Percentiles rank a stretch among this genome's conserved stretches.
phyloP scores from a whole-genome alignment of 2,888 invertebrate species.

The Adelphocoris suturalis region DNA sequence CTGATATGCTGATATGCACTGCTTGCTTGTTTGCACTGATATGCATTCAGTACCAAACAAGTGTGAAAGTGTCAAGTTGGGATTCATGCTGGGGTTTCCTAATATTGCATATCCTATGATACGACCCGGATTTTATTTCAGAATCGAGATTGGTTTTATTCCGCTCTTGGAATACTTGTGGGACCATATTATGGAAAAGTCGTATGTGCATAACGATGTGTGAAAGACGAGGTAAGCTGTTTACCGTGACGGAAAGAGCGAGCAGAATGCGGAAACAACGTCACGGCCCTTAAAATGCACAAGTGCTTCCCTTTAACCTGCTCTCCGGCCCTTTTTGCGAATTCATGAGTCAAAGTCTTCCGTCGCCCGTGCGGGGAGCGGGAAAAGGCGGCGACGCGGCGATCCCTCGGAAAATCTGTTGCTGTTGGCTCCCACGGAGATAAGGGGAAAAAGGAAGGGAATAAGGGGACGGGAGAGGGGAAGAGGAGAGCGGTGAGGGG shows the following conservation, averaged over 20 bases:
- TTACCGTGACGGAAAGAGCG: constrained; percentile 28
- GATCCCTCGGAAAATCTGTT: constrained; percentile 40
- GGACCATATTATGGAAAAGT: not conserved
- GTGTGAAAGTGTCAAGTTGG: no score
- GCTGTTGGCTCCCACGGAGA: constrained; percentile 45
- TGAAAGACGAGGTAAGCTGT: constrained; percentile 27
- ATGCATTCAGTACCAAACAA: no score
- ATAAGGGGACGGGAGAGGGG: not conserved
- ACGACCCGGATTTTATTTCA: no score
- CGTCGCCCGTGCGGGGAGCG: not conserved
- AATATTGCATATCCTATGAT: no score
- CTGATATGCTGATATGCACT: no score
- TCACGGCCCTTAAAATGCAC: constrained; percentile 23
- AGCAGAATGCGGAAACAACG: constrained; percentile 36
- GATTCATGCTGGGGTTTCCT: no score
- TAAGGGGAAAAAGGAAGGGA: not conserved
- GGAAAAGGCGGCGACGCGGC: constrained; percentile 3
- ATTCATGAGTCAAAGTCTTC: constrained; percentile 1
- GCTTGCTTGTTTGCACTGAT: no score
- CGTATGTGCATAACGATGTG: constrained; percentile 28
- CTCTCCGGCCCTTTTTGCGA: constrained; percentile 9
- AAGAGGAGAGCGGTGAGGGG: not conserved
- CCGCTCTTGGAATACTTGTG: not conserved
- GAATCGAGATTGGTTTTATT: not conserved
- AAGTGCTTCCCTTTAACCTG: constrained; percentile 28